phyloP scores from a whole-genome alignment of 2,888 invertebrate species.

The Agonopterix arenella region DNA sequence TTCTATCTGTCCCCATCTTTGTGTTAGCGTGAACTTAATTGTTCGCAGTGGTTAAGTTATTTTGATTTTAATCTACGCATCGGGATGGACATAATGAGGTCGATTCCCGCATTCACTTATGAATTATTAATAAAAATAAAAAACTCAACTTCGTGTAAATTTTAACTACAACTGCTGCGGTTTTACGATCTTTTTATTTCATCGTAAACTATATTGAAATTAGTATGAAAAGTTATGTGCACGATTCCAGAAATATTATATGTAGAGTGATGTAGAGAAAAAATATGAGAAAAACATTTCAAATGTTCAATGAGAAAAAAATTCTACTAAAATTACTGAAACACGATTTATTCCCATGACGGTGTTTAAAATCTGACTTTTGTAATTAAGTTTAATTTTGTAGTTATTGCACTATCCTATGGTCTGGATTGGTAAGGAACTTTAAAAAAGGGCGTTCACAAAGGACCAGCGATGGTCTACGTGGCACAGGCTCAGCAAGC shows the following conservation, averaged over 20 bases:
- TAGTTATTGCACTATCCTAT: too few species aligned
- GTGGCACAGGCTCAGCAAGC: too few species aligned
- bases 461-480: too few species aligned
- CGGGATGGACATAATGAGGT: constrained; percentile 58
- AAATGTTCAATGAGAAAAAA: too few species aligned
- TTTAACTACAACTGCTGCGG: constrained; percentile 23
- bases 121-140: constrained; percentile 53
- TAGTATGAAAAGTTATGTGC: constrained; percentile 15
- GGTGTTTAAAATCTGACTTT: background rate
- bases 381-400: background rate
- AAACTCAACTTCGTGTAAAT: constrained; percentile 39
- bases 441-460: too few species aligned
- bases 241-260: background rate
- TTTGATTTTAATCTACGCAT: constrained; percentile 55
- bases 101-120: constrained; percentile 56
- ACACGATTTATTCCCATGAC: background rate
- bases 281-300: too few species aligned
- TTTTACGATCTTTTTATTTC: constrained; percentile 34
- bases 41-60: constrained; percentile 42
- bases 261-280: too few species aligned
- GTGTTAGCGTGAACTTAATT: constrained; percentile 42
- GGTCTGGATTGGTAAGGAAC: too few species aligned
- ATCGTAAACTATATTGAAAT: constrained; percentile 17
- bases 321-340: background rate
- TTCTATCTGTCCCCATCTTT: constrained; percentile 28